Conservation (phyloP, 2,113 vertebrate species). For the Pachycephala philippinensis region DNA sequence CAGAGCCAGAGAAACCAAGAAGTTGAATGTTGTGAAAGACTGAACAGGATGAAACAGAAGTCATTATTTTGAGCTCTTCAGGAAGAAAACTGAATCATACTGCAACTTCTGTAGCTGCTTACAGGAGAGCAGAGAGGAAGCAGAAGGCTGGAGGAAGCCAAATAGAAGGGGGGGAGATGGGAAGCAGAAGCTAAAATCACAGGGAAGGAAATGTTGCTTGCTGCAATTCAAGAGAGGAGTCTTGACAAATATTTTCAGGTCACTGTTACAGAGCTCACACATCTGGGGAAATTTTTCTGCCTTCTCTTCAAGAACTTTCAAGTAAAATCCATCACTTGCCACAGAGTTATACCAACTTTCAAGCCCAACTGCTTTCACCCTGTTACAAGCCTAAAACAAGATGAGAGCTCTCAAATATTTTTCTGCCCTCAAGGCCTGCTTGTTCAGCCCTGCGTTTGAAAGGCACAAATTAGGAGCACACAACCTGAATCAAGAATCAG, state of each 20-base stretch:
- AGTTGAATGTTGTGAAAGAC: neutral
- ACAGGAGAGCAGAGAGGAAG: conserved; percentile 12
- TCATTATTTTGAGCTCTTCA: conserved; percentile 10
- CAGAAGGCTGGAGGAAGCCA: neutral
- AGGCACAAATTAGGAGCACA: neutral
- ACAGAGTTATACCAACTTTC: neutral
- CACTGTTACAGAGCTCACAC: neutral
- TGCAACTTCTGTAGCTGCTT: neutral
- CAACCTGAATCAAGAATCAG: neutral
- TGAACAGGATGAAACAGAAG: neutral
- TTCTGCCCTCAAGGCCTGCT: neutral
- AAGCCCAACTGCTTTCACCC: neutral
- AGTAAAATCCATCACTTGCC: neutral
- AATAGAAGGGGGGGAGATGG: neutral
- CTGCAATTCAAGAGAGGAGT: neutral
- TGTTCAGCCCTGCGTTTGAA: neutral
- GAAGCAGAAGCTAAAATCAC: neutral
- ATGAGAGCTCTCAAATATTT: neutral
- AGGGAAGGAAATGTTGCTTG: neutral
- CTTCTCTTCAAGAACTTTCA: neutral
- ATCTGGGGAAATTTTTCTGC: neutral
- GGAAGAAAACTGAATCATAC: conserved; percentile 22
- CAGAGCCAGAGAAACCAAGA: neutral
- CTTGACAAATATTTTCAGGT: neutral
- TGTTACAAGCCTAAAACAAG: neutral